phyloP scores from a whole-genome alignment of 2,797 vertebrate species.

The Clarias pachynema region DNA sequence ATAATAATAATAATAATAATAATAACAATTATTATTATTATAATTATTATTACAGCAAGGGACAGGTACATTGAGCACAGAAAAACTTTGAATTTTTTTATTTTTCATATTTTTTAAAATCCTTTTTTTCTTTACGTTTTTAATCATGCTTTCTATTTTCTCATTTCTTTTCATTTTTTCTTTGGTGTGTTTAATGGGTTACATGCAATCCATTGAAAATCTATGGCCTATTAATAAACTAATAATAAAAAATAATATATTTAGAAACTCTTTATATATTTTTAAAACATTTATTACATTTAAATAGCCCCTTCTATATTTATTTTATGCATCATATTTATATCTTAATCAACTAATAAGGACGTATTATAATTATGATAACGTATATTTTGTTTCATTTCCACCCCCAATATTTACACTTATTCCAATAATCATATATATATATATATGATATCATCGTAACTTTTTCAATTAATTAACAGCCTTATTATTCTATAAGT shows the following conservation, averaged over 20 bases:
- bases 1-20: too few species aligned
- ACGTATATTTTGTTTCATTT: not conserved
- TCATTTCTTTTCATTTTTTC: not conserved
- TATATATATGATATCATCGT: not conserved
- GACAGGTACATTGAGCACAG: too few species aligned
- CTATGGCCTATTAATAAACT: not conserved
- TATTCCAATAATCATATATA: not conserved
- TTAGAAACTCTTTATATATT: not conserved
- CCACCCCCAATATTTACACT: too few species aligned
- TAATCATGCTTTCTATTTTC: not conserved
- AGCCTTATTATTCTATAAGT: not conserved
- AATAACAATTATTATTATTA: not conserved
- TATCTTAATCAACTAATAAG: not conserved
- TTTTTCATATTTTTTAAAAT: too few species aligned
- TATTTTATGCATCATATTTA: not conserved
- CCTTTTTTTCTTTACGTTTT: too few species aligned
- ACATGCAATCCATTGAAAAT: not conserved
- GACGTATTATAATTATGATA: not conserved
- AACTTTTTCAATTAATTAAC: too few species aligned
- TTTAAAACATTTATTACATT: not conserved
- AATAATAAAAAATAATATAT: not conserved
- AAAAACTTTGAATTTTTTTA: too few species aligned
- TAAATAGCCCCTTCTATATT: not conserved
- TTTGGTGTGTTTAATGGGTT: not conserved
- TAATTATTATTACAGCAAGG: too few species aligned